Evolutionary conservation across 2,113 vertebrate species (phyloP).

Genomic region (Zapornia atra): DNA sequence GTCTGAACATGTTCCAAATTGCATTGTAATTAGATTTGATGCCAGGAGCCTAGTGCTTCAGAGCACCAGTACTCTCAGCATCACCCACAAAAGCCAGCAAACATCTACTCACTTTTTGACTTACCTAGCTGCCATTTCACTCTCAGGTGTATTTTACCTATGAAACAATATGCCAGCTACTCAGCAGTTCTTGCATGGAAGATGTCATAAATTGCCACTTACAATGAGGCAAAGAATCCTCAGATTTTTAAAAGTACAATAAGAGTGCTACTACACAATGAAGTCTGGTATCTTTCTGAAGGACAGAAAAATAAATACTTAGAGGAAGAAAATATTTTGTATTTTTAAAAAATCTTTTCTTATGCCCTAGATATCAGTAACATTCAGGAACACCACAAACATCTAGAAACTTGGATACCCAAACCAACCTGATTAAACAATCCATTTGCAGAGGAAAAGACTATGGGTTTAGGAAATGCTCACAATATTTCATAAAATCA

Average conservation of each 20-base stretch:
- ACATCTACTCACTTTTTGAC: not conserved
- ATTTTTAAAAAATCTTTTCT: not conserved
- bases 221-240: conserved; percentile 45
- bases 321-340: not conserved
- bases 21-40: conserved; percentile 14
- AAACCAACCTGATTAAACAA: not conserved
- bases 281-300: not conserved
- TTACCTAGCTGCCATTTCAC: not conserved
- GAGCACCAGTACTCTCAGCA: not conserved
- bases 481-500: not conserved
- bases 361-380: not conserved
- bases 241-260: not conserved
- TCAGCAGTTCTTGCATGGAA: not conserved
- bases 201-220: conserved; percentile 15
- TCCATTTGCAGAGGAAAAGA: not conserved
- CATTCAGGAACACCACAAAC: not conserved
- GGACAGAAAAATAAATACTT: not conserved
- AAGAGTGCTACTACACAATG: not conserved
- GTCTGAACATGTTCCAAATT: conserved; percentile 39
- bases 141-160: conserved; percentile 24
- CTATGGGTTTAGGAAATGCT: not conserved
- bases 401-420: not conserved
- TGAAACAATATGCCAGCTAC: conserved; percentile 29
- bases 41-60: not conserved
- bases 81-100: conserved; percentile 30